Evolutionary conservation across 2,113 vertebrate species (phyloP).

Genomic region (Chauna torquata): DNA sequence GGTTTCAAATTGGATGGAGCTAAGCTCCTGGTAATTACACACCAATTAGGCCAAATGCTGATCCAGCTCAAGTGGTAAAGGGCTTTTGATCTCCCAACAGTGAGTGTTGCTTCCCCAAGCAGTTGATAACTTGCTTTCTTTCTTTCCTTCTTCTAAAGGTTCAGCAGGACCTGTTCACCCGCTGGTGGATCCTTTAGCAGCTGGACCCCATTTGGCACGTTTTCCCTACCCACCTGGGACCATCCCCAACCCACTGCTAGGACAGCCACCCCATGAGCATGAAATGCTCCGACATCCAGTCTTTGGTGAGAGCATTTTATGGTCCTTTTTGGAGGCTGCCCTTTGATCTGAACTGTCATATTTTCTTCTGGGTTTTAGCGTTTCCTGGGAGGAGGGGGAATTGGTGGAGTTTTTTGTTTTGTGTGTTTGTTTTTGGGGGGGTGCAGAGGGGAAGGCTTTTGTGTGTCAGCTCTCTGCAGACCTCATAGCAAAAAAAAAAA

Average conservation of each 20-base stretch:
- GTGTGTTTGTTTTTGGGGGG: not conserved
- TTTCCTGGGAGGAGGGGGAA: not conserved
- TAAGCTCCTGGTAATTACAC: not conserved
- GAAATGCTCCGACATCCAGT: conserved; percentile 98
- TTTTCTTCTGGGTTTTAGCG: not conserved
- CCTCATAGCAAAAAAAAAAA: not conserved
- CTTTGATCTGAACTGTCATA: not conserved
- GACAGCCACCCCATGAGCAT: conserved; percentile 94
- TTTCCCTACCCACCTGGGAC: conserved; percentile 95
- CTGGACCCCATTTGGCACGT: conserved; percentile 92
- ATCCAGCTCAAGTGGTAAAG: not conserved
- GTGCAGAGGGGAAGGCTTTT: not conserved
- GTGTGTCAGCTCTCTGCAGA: not conserved
- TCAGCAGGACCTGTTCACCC: conserved; percentile 92
- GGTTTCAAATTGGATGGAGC: not conserved
- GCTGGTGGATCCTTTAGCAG: conserved; percentile 87
- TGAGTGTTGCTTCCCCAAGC: not conserved
- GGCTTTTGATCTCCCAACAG: not conserved
- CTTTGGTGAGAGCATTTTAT: conserved; percentile 82
- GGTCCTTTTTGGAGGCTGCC: not conserved
- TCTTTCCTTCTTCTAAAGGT: conserved; percentile 71
- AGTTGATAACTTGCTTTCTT: not conserved
- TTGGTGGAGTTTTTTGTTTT: not conserved
- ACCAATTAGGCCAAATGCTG: not conserved
- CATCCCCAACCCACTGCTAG: conserved; percentile 93